Conservation (phyloP, 2,113 vertebrate genomes). For the Silurus meridionalis region DNA sequence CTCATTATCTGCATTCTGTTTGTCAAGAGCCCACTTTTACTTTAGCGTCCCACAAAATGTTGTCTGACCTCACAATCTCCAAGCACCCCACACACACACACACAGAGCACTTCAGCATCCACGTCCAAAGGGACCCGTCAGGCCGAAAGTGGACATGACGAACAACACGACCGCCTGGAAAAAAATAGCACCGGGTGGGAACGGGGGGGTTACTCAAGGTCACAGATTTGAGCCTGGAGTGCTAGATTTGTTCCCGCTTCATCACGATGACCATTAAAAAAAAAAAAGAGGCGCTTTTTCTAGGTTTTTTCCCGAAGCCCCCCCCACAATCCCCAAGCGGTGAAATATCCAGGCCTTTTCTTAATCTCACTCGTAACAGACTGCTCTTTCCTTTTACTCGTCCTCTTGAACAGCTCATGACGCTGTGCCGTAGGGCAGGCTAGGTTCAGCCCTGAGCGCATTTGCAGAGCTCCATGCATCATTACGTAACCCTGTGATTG, state of each 20-base stretch:
- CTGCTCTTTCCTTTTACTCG: slow-evolving; percentile 43
- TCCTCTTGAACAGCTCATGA: slow-evolving; percentile 30
- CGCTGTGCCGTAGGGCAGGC: slow-evolving; percentile 15
- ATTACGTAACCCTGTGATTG: slow-evolving; percentile 75
- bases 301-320: neutral
- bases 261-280: too few species aligned
- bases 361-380: slow-evolving; percentile 8
- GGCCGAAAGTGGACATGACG: neutral
- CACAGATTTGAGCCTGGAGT: neutral
- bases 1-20: slow-evolving; percentile 44
- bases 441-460: slow-evolving; percentile 13
- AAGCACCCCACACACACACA: neutral
- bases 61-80: neutral
- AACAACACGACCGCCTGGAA: neutral
- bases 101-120: neutral
- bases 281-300: neutral
- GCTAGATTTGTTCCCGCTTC: neutral
- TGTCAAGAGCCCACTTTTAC: slow-evolving; percentile 46
- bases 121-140: neutral
- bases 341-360: neutral
- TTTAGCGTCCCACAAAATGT: slow-evolving; percentile 5
- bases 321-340: neutral
- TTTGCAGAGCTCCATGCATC: slow-evolving; percentile 35
- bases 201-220: neutral
- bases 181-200: neutral